Percentiles rank a stretch among this genome's conserved stretches.
phyloP scores from a whole-genome alignment of 2,888 invertebrate species.

The Alitta virens region DNA sequence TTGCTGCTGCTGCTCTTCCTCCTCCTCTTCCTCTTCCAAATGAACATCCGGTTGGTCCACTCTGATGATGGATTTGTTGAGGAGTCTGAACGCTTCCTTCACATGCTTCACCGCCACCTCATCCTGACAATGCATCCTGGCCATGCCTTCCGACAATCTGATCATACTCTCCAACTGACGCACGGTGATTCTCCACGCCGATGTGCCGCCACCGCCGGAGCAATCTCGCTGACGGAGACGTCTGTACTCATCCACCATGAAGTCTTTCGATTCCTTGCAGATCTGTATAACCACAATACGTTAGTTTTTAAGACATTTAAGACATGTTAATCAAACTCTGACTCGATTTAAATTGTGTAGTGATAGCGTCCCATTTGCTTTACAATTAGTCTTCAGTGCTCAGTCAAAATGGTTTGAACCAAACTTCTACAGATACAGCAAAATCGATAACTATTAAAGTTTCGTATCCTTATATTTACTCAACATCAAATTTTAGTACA shows the following conservation, averaged over 20 bases:
- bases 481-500: too few species aligned
- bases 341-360: too few species aligned
- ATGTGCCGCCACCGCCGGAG: slow-evolving; percentile 66
- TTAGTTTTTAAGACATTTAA: too few species aligned
- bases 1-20: neutral
- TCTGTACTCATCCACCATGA: slow-evolving; percentile 86
- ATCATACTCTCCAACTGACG: slow-evolving; percentile 94
- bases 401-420: too few species aligned
- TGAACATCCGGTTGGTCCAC: slow-evolving; percentile 97
- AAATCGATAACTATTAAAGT: too few species aligned
- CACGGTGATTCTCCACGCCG: slow-evolving; percentile 94
- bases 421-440: too few species aligned
- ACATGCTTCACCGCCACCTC: slow-evolving; percentile 78
- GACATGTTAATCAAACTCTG: too few species aligned
- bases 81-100: slow-evolving; percentile 81
- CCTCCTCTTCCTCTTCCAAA: slow-evolving; percentile 71
- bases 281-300: too few species aligned
- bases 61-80: slow-evolving; percentile 94
- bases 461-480: too few species aligned
- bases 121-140: slow-evolving; percentile 91
- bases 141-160: slow-evolving; percentile 93
- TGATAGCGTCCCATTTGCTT: too few species aligned
- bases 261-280: slow-evolving; percentile 72
- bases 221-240: slow-evolving; percentile 79
- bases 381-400: too few species aligned